These are phyloP conservation scores for Neodiprion pinetum DNA, from an alignment of 1,140 invertebrate species.

Conservation along the genomic window DNA sequence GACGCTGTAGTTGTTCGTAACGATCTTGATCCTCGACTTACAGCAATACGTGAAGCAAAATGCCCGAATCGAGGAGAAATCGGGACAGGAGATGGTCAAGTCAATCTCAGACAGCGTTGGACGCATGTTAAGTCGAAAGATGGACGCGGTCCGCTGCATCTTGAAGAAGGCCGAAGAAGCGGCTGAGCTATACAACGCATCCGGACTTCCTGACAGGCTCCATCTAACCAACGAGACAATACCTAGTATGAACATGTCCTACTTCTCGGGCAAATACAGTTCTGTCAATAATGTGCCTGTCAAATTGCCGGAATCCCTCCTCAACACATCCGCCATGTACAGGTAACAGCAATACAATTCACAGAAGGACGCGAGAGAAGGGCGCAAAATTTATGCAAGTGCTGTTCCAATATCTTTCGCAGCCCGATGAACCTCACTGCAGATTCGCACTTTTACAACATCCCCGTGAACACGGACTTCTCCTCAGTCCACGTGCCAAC, in stretches of 20 bases:
- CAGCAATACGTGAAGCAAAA: constrained; percentile 79
- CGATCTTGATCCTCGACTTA: constrained; percentile 36
- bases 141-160: constrained; percentile 83
- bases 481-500: constrained; percentile 94
- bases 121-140: constrained; percentile 81
- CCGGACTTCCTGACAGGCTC: background rate
- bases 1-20: background rate
- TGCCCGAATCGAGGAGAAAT: constrained; percentile 75
- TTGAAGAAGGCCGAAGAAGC: constrained; percentile 71
- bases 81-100: constrained; percentile 75
- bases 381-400: constrained; percentile 19
- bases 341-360: constrained; percentile 35
- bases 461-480: constrained; percentile 80
- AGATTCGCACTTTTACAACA: constrained; percentile 85
- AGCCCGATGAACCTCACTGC: constrained; percentile 67
- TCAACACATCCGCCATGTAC: constrained; percentile 31
- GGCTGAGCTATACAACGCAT: constrained; percentile 66
- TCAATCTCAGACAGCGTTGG: constrained; percentile 78
- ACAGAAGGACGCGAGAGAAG: background rate
- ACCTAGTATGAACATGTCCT: constrained; percentile 60
- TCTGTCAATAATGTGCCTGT: constrained; percentile 36
- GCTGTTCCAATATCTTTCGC: constrained; percentile 29
- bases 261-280: constrained; percentile 78
- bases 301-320: constrained; percentile 27
- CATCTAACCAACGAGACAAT: constrained; percentile 46